Percentiles rank a stretch among this genome's conserved stretches.
phyloP scores from a whole-genome alignment of 2,888 invertebrate species.

The Plebejus anna region DNA sequence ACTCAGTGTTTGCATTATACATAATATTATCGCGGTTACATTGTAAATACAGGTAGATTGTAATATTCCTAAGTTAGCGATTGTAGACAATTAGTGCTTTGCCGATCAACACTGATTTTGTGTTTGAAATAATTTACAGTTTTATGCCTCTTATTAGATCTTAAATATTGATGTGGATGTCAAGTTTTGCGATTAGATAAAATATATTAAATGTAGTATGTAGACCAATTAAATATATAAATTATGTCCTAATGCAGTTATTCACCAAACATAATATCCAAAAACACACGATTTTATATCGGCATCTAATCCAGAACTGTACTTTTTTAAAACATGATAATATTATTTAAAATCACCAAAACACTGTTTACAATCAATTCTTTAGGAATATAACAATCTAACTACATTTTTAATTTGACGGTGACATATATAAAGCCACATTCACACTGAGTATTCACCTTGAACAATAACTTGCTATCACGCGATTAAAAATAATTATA shows the following conservation, averaged over 20 bases:
- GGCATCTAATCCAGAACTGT: neutral
- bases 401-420: neutral
- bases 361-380: too few species aligned
- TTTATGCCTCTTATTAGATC: neutral
- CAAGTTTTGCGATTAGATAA: too few species aligned
- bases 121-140: neutral
- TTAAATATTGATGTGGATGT: too few species aligned
- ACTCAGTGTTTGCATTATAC: neutral
- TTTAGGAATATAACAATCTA: neutral
- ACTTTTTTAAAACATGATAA: too few species aligned
- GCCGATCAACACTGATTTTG: neutral
- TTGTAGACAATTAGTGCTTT: neutral
- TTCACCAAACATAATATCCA: neutral
- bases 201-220: neutral
- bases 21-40: neutral
- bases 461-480: slow-evolving; percentile 22
- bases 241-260: neutral
- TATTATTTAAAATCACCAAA: too few species aligned
- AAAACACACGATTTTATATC: neutral
- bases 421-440: neutral
- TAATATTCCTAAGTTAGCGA: neutral
- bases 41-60: neutral
- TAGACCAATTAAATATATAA: neutral
- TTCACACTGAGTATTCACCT: slow-evolving; percentile 18
- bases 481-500: slow-evolving; percentile 25